Base-by-base conservation (phyloP, 2,888 invertebrate genomes). In the Drosophila neotestacea region DNA sequence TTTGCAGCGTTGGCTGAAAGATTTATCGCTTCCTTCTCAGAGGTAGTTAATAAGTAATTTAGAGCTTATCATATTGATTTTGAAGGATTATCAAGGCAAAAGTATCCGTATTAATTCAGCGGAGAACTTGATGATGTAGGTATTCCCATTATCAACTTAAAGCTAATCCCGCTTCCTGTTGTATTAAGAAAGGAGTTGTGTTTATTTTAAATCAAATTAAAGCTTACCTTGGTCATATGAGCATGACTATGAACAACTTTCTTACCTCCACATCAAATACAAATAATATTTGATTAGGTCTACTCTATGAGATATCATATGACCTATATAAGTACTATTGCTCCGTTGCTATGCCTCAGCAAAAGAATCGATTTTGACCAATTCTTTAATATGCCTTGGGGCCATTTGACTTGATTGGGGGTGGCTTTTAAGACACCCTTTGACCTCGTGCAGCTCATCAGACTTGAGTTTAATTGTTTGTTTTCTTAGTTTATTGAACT, bases 401-500 rank as follows among this genome's bases (percentile, higher is more conserved):
- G 60, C 56, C 44, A 52, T 52, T 75, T 64, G 52, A 58, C 36
- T 62, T 65, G 59, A 61, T 61, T 62, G 76, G 54, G 58, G 72
- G 74, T 73, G 58, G 74, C 13, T 58, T 44, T 50, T 13, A 56
- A 13, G 48, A 28, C 67, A 72, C 77, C 68, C 72, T 76, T 76
- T 76, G 64, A 72, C 72, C 72, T 61, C 72, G 44, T 34, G 41
- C 47, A 48, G 62, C 71, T 78, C 74, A 72, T 69, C 74, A 67
- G 75, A 54, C 70, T 73, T 44, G 64, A 75, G 70, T 73, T 79
- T 79, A 81, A 81, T 77, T 84, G 79, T 84, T 81, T 83, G 81
- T 81, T 78, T 83, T 81, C 84, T 78, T 78, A 84, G 81, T 81
- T 83, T 81, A 81, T 81, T 81, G 84, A 80, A 71, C 76, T 51